phyloP scores from a whole-genome alignment of 2,113 vertebrate species.

The Aspidoscelis tigris region DNA sequence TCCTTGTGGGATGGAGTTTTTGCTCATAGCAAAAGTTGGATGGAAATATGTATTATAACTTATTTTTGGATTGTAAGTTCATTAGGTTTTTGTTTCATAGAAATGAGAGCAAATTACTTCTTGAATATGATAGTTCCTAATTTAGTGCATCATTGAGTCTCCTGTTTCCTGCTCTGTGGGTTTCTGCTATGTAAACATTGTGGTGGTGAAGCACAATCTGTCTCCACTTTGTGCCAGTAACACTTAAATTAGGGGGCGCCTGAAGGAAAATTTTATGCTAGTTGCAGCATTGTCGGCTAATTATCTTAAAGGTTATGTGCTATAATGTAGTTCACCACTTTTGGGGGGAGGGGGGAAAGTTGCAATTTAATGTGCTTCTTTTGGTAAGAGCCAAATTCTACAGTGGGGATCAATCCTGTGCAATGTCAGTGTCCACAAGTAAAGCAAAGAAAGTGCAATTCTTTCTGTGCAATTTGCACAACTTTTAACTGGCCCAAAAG shows the following conservation, averaged over 20 bases:
- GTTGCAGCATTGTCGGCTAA: constrained; percentile 85
- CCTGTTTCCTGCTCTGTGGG: constrained; percentile 95
- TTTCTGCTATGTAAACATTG: constrained; percentile 92
- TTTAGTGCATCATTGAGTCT: constrained; percentile 99
- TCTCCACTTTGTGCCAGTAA: constrained; percentile 94
- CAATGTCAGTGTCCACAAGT: constrained; percentile 42
- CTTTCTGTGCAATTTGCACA: background rate
- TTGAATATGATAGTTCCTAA: constrained; percentile 96
- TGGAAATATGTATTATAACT: constrained; percentile 71
- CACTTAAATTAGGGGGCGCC: constrained; percentile 94
- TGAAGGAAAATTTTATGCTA: constrained; percentile 92
- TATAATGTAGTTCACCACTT: constrained; percentile 82
- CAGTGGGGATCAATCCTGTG: constrained; percentile 43
- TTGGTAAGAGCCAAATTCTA: constrained; percentile 56
- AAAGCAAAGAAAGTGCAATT: constrained; percentile 31
- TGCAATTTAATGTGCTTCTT: constrained; percentile 71
- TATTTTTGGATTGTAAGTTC: constrained; percentile 77
- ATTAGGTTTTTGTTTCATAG: constrained; percentile 69
- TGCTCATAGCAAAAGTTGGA: constrained; percentile 71
- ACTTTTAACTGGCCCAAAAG: constrained; percentile 21
- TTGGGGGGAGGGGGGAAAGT: constrained; percentile 62
- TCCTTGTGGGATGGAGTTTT: constrained; percentile 43
- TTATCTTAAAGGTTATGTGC: constrained; percentile 89
- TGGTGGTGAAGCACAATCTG: constrained; percentile 94
- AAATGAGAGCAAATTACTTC: constrained; percentile 89